A percentile compares a stretch with the other conserved stretches of the same genome.
These are phyloP conservation scores for Heterodera schachtii DNA, from an alignment of 1,140 invertebrate genomes.

Conservation along the genomic window DNA sequence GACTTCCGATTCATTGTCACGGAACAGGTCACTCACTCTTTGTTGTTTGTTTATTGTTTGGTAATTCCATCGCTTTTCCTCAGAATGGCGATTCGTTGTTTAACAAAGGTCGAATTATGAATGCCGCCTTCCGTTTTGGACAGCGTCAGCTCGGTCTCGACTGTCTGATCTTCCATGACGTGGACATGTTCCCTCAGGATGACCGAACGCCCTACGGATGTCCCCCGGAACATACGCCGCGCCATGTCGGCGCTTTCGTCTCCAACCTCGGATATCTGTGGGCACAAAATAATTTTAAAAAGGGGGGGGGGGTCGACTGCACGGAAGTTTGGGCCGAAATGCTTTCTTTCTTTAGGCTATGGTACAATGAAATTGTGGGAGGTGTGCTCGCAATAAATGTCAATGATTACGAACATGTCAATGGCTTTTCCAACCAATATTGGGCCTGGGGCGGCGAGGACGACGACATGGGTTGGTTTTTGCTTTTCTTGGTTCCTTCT, in stretches of 20 bases:
- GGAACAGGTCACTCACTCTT: conserved; percentile 54
- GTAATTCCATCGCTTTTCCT: not conserved
- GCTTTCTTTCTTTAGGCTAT: conserved; percentile 70
- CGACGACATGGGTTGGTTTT: conserved; percentile 76
- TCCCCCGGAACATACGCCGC: conserved; percentile 70
- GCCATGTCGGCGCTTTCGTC: conserved; percentile 89
- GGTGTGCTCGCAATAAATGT: conserved; percentile 72
- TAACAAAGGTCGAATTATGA: conserved; percentile 89
- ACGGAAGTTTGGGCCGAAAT: too few relatives aligned
- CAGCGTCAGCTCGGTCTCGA: conserved; percentile 54
- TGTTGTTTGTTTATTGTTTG: too few relatives aligned
- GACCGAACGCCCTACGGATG: conserved; percentile 80
- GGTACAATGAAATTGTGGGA: conserved; percentile 82
- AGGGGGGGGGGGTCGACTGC: too few relatives aligned
- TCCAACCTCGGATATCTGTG: conserved; percentile 83
- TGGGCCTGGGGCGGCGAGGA: conserved; percentile 80
- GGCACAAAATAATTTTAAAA: conserved; percentile 7
- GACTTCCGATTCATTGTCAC: conserved; percentile 66
- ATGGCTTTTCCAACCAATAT: conserved; percentile 89
- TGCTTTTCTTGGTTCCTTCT: conserved; percentile 5
- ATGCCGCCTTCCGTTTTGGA: conserved; percentile 77
- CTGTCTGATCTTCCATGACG: conserved; percentile 66
- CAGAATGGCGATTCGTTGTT: conserved; percentile 74
- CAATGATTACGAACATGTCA: conserved; percentile 76
- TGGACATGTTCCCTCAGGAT: conserved; percentile 86